Evolutionary conservation across 2,113 vertebrate species (phyloP).

Genomic region (Oceanites oceanicus): DNA sequence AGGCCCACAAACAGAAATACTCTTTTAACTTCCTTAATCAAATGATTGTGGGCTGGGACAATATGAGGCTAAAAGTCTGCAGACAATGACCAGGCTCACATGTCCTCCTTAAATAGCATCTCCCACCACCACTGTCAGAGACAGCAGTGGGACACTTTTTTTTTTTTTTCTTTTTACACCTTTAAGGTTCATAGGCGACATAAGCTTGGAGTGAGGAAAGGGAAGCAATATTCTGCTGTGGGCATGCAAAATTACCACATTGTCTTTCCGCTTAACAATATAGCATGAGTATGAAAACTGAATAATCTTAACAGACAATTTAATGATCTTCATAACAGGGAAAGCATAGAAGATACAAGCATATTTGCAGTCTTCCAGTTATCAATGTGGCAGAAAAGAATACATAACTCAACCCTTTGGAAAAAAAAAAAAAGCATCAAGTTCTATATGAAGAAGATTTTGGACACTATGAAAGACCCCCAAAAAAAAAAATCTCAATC

Average conservation of each 20-base stretch:
- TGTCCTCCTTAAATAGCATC: not conserved
- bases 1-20: not conserved
- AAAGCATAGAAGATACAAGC: not conserved
- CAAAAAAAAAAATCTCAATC: not conserved
- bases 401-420: not conserved
- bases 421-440: not conserved
- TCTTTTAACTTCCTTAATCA: not conserved
- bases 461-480: not conserved
- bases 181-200: not conserved
- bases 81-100: not conserved
- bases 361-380: not conserved
- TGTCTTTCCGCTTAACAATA: not conserved
- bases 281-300: not conserved
- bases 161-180: not conserved
- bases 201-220: not conserved
- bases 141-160: not conserved
- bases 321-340: not conserved
- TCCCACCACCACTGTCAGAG: not conserved
- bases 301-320: not conserved
- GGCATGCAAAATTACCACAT: not conserved
- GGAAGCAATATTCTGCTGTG: not conserved
- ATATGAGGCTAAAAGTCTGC: not conserved
- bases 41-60: not conserved
- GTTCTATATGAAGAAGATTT: not conserved
- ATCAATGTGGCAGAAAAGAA: not conserved